A percentile compares a stretch with the other conserved stretches of the same genome.
phyloP scores from a whole-genome alignment of 2,888 invertebrate genomes.

The Eudemis profundana region DNA sequence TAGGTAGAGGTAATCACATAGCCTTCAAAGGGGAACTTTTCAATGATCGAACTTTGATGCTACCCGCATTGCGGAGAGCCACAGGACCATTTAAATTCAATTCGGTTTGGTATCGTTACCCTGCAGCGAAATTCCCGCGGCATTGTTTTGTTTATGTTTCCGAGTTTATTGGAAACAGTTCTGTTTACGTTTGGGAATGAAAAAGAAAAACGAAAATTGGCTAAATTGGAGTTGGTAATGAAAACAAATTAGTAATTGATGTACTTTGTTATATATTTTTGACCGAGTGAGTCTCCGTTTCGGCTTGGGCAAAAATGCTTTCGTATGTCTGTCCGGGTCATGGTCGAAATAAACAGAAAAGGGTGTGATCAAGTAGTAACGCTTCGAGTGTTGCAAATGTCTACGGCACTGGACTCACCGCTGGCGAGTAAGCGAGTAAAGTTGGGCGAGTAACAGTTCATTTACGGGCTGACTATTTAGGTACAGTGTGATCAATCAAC shows the following conservation, averaged over 20 bases:
- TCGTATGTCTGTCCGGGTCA: no score
- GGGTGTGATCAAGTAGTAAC: no score
- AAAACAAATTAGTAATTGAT: background rate
- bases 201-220: background rate
- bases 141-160: slow-evolving; percentile 16
- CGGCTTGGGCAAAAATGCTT: no score
- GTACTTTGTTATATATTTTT: no score
- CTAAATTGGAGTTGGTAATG: background rate
- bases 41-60: slow-evolving; percentile 21
- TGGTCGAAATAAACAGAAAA: no score
- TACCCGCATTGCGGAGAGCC: slow-evolving; percentile 8
- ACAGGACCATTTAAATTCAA: slow-evolving; percentile 20
- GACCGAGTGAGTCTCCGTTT: no score
- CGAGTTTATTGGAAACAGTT: slow-evolving; percentile 6
- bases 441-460: no score
- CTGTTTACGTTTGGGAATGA: background rate
- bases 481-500: no score
- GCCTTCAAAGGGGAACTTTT: slow-evolving; percentile 26
- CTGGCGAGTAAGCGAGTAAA: no score
- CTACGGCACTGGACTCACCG: no score
- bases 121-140: background rate
- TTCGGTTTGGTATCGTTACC: background rate
- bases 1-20: background rate
- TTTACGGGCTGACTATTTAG: no score
- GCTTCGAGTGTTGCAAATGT: no score